Evolutionary conservation across 2,113 vertebrate genomes (phyloP), one percentile per base, ranked within the genome.

Genomic region (Condylura cristata): DNA sequence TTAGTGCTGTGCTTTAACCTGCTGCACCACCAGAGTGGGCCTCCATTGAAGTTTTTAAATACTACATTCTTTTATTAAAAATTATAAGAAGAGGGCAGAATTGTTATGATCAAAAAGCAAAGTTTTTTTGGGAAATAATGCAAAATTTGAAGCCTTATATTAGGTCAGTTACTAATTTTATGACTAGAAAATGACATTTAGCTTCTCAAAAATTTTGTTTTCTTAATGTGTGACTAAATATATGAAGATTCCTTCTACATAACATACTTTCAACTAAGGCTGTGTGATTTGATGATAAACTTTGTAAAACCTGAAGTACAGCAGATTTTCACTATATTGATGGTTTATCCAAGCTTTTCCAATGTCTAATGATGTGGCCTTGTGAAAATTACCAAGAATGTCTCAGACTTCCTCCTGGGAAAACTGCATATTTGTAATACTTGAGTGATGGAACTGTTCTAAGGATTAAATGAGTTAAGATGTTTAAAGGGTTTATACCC

Each of bases 121-220:
- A 51, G 10, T 30, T 91, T 30, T 30, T 6, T 63, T 34, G 14
- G 78, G 48, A 56, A 56, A 88, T 9, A 90, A 58, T 6, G 41
- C 2, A 60, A 8, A 1, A 22, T 46, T 0, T 56, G 8, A 10
- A 85, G 5, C 46, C 72, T 34, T 3, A 32, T 80, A 85, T n/a
- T 7, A 20, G 0, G 11, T 72, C 32, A 34, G 12, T 66, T 20
- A 30, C 32, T 63, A 74, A 5, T 24, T 72, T 74, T 65, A 2
- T 32, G 6, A 87, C 26, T n/a, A 46, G 39, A 61, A 68, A 82
- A 93, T 61, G 22, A 61, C 8, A 48, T 71, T 93, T 48, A 32
- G 51, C 10, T 72, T 66, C 44, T 48, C 11, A 48, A 18, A 79
- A 82, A 11, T 24, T 28, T 71, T 53, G 34, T 66, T 84, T 80